phyloP scores from a whole-genome alignment of 2,113 vertebrate species.

The Probosciger aterrimus region DNA sequence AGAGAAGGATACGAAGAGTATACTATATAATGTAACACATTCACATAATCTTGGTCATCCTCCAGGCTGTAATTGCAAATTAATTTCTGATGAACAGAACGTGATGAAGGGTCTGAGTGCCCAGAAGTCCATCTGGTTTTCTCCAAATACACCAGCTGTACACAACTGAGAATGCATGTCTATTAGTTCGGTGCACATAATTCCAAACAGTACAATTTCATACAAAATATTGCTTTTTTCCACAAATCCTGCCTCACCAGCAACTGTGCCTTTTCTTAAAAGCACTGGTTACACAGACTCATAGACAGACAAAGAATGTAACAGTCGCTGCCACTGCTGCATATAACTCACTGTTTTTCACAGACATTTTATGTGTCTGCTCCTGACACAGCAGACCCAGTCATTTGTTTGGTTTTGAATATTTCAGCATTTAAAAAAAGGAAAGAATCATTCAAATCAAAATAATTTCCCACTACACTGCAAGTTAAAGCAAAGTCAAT shows the following conservation, averaged over 20 bases:
- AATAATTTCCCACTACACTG: not conserved
- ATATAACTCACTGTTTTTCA: not conserved
- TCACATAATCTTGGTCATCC: not conserved
- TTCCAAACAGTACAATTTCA: not conserved
- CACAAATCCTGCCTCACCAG: not conserved
- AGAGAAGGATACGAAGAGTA: not conserved
- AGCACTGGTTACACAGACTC: not conserved
- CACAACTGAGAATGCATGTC: not conserved
- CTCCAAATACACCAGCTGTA: slow-evolving; percentile 19
- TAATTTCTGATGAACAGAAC: slow-evolving; percentile 4
- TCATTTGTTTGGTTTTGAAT: not conserved
- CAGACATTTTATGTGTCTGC: not conserved
- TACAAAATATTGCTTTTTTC: not conserved
- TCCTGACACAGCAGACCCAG: not conserved
- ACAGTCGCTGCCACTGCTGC: not conserved
- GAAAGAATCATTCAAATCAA: not conserved
- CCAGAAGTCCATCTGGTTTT: slow-evolving; percentile 34
- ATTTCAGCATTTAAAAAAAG: not conserved
- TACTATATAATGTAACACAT: not conserved
- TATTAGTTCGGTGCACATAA: not conserved
- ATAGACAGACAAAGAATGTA: not conserved
- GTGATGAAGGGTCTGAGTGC: not conserved
- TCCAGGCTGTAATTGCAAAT: slow-evolving; percentile 14
- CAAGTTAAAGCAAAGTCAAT: not conserved
- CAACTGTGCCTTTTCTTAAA: not conserved